Base-by-base conservation (phyloP, 2,888 invertebrate species). In the Griposia aprilina region DNA sequence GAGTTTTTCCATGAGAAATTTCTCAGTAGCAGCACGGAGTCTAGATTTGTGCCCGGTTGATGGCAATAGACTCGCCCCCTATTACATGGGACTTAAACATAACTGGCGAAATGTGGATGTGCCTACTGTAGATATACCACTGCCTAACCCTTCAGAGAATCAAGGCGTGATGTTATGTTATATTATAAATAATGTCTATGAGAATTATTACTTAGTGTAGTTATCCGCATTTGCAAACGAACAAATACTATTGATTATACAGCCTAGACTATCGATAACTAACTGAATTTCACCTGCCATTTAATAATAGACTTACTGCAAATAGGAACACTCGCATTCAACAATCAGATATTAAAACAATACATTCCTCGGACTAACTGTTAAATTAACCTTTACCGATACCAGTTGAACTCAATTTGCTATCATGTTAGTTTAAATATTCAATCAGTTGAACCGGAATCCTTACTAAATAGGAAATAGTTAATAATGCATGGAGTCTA, bases 341-440 rank as follows among this genome's bases (percentile, higher is more conserved):
- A 60, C 67, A 71, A 87, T 82, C 79, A 87, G 88, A 82, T 80
- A 67, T 60, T 67, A 69, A 81, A 85, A 88, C 86, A 81, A 82
- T 80, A 83, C 86, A 83, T 85, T 80, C 80, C 71, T 62, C 6
- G 11, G 41, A 0, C 41, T 74, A 83, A 83, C 87, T 79, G 87
- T 80, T 70, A 72, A 70, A 81, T 83, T 89, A 87, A 89, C 83
- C 83, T 83, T 76, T 87, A 73, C 62, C 41, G 82, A 83, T 85
- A 79, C 70, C 76, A 86, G 86, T 86, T 86, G 76, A 85, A 78
- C 76, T 80, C 86, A 85, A 87, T 89, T 89, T 86, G 83, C 65
- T 88, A 89, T 89, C 89, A 71, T 87, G 89, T 88, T 67, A 74
- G 76, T 83, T 86, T 82, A 81, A 85, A 88, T 87, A 86, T 89